Conservation (phyloP, 2,113 vertebrate species). For the Ranitomeya variabilis region DNA sequence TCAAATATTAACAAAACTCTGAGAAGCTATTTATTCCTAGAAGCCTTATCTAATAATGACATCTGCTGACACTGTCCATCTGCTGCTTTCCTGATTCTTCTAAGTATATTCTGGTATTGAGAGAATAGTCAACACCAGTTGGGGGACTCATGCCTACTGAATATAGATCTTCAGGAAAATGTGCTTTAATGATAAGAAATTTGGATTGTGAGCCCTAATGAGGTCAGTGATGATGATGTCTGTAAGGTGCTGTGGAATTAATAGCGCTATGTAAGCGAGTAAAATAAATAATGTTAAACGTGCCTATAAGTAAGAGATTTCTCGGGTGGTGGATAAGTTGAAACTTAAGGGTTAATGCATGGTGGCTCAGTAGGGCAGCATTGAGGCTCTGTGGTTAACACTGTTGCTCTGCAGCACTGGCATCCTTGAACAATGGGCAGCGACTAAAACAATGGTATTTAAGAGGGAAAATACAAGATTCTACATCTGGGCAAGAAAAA, state of each 20-base stretch:
- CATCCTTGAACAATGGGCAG: no score
- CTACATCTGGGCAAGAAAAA: no score
- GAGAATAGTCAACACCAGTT: neutral
- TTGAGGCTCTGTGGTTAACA: no score
- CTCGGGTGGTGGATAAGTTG: no score
- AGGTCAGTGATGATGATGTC: neutral
- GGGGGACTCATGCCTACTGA: neutral
- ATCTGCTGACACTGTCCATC: conserved; percentile 4
- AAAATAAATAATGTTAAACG: no score
- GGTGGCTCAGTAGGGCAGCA: no score
- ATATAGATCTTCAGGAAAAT: neutral
- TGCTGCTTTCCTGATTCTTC: neutral
- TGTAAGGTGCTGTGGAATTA: neutral
- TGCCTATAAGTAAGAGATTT: no score
- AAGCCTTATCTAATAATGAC: conserved; percentile 22
- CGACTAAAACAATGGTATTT: no score
- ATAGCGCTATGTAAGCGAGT: no score
- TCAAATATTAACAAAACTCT: conserved; percentile 28
- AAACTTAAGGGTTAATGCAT: no score
- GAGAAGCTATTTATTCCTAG: conserved; percentile 2
- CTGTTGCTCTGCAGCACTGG: no score
- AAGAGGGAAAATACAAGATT: no score
- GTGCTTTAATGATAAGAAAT: neutral
- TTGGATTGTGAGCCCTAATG: neutral
- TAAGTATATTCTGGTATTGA: neutral